Evolutionary conservation across 2,888 invertebrate species (phyloP), one percentile per base, ranked within the genome.

Genomic region (Lottia scabra): DNA sequence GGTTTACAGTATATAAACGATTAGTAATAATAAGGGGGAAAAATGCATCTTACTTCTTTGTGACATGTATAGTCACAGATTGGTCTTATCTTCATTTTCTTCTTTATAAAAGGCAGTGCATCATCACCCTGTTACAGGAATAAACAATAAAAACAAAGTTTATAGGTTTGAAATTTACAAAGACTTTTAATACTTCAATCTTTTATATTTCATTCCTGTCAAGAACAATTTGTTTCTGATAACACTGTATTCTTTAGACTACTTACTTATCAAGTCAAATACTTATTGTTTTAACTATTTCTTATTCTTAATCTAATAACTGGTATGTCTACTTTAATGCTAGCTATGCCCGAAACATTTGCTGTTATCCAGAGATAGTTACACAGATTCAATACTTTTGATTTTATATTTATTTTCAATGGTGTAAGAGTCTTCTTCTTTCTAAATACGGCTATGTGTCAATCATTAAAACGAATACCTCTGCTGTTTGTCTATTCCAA

Each of bases 281-380:
- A 56, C 56, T 56, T 56, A 16, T 19, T 15, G 56, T 56, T 56
- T 16, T 15, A 56, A n/a, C 56, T 19, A 56, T 56, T 56, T n/a
- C 56, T 56, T 56, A 56, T n/a, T n/a, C n/a, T n/a, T n/a, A n/a
- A n/a, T n/a, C n/a, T n/a, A n/a, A n/a, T n/a, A n/a, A n/a, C n/a
- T n/a, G n/a, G n/a, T n/a, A n/a, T n/a, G 56, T 56, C 56, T 56
- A 56, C 56, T 56, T 56, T 56, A 56, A 56, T 56, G 56, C 56
- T 56, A 56, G 56, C 56, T 56, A 56, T 56, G 56, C 19, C 56
- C 16, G 16, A 56, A 56, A 56, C 56, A 56, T 56, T 56, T 56
- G 56, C 19, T 56, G 56, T 56, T 56, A 56, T 56, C 56, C 56
- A 56, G 56, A 15, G 56, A 16, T 56, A 56, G 56, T 56, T 56